These are phyloP conservation scores for Noctuana brunneofusca DNA, from an alignment of 2,888 invertebrate genomes.

Conservation along the genomic window DNA sequence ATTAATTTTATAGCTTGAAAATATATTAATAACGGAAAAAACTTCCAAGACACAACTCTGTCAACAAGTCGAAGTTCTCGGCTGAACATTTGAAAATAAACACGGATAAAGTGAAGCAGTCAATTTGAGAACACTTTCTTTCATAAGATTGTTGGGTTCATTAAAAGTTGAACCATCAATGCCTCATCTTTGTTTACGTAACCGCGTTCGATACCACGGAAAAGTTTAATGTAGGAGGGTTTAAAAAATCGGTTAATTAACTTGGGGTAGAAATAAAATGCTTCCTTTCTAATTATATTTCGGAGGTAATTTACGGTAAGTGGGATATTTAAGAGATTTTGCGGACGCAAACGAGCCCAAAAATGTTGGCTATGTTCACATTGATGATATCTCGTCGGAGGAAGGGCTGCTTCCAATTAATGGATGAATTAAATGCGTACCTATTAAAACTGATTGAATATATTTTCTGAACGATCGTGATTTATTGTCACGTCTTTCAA, in stretches of 20 bases:
- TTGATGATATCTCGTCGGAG: conserved; percentile 17
- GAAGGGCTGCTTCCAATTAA: conserved; percentile 9
- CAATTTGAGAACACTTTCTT: conserved; percentile 18
- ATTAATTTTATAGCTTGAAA: neutral
- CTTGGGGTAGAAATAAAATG: conserved; percentile 53
- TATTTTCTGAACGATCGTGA: neutral
- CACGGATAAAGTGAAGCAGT: conserved; percentile 4
- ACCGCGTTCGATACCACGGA: conserved; percentile 44
- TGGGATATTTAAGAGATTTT: conserved; percentile 48
- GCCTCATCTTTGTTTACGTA: conserved; percentile 43
- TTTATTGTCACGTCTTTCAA: no score
- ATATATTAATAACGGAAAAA: conserved; percentile 4
- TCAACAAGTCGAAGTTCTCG: conserved; percentile 9
- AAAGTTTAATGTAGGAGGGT: conserved; percentile 47
- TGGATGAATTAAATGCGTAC: conserved; percentile 9
- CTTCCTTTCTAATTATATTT: conserved; percentile 54
- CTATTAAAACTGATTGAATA: conserved; percentile 8
- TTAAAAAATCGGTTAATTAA: conserved; percentile 55
- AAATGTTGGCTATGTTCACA: conserved; percentile 41
- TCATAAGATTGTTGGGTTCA: conserved; percentile 33
- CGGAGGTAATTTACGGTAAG: conserved; percentile 52
- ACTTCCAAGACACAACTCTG: conserved; percentile 3
- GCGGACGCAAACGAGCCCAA: conserved; percentile 44
- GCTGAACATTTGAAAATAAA: conserved; percentile 19
- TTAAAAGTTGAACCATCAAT: conserved; percentile 51